A percentile compares a stretch with the other conserved stretches of the same genome.
Evolutionary conservation across 2,888 invertebrate genomes (phyloP).

Genomic region (Aphrophora alni): DNA sequence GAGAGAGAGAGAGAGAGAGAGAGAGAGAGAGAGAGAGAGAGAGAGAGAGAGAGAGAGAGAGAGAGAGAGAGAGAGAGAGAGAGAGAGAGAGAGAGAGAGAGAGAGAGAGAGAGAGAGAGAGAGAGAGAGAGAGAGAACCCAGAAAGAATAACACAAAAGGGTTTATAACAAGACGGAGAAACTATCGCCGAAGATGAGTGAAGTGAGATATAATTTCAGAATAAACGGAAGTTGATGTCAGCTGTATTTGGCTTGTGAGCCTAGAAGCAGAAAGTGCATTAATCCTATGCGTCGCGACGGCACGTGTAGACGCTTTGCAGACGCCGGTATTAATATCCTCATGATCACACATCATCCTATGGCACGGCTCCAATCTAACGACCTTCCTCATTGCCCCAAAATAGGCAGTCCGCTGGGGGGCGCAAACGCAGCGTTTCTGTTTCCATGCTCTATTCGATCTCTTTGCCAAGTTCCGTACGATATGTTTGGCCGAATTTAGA

Average conservation of each 20-base stretch:
- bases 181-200: too few species aligned
- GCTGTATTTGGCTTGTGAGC: too few species aligned
- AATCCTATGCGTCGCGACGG: not conserved
- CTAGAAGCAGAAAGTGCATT: too few species aligned
- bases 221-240: not conserved
- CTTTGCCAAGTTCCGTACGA: not conserved
- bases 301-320: not conserved
- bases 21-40: conserved; percentile 13
- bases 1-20: conserved; percentile 13
- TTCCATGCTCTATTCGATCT: too few species aligned
- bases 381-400: not conserved
- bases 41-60: conserved; percentile 13
- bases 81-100: conserved; percentile 13
- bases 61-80: conserved; percentile 13
- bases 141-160: too few species aligned
- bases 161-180: too few species aligned
- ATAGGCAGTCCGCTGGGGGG: not conserved
- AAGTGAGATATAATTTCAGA: too few species aligned
- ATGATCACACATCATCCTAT: not conserved
- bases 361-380: not conserved
- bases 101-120: conserved; percentile 13
- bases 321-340: not conserved
- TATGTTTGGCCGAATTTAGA: too few species aligned
- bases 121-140: too few species aligned
- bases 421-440: not conserved